phyloP scores from a whole-genome alignment of 2,888 invertebrate genomes.

The Oscheius onirici region DNA sequence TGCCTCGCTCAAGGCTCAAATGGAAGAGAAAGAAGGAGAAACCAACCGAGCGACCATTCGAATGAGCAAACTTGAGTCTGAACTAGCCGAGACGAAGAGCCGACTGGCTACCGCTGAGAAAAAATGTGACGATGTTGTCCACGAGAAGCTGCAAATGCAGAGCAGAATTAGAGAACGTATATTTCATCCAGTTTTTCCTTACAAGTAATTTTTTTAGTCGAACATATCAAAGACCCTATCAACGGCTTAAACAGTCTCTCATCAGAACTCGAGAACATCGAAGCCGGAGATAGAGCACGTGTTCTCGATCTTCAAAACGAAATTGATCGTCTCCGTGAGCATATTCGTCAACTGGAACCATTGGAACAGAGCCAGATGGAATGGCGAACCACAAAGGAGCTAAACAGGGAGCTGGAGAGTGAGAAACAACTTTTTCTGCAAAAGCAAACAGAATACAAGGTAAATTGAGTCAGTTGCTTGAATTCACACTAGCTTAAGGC shows the following conservation, averaged over 20 bases:
- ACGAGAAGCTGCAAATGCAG: constrained; percentile 31
- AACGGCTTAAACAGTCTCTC: constrained; percentile 3
- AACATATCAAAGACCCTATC: background rate
- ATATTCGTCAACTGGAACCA: constrained; percentile 19
- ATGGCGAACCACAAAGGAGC: constrained; percentile 25
- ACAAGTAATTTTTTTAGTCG: background rate
- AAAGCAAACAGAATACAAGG: constrained; percentile 16
- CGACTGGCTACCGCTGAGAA: constrained; percentile 20
- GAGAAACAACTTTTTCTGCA: constrained; percentile 4
- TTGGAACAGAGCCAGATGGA: constrained; percentile 16
- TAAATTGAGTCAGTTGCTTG: background rate
- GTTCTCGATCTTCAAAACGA: constrained; percentile 19
- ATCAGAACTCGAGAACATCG: constrained; percentile 4
- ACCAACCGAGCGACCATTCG: constrained; percentile 15
- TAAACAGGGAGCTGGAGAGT: constrained; percentile 26
- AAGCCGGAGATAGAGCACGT: constrained; percentile 12
- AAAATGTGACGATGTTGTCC: constrained; percentile 23
- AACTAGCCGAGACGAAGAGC: constrained; percentile 26
- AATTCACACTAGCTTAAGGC: background rate
- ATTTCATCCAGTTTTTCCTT: background rate
- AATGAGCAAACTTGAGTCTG: constrained; percentile 28
- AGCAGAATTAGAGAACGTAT: constrained; percentile 16
- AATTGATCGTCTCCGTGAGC: constrained; percentile 5
- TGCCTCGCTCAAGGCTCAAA: constrained; percentile 30
- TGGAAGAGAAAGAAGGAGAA: constrained; percentile 30